Evolutionary conservation across 2,113 vertebrate species (phyloP).

Genomic region (Calypte anna): DNA sequence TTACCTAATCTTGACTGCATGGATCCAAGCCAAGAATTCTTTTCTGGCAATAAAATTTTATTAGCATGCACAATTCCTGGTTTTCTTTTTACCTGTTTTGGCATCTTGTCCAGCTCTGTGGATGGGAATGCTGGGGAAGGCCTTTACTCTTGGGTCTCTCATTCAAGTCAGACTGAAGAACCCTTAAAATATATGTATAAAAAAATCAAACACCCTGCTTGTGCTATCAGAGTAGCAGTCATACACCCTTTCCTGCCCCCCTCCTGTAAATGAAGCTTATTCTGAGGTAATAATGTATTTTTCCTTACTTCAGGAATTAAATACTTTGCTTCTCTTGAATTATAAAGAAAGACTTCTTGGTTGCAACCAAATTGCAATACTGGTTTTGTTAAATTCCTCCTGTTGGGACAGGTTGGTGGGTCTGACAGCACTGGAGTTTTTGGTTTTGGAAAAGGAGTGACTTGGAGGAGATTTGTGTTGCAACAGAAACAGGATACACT

Average conservation of each 20-base stretch:
- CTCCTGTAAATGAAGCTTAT: background rate
- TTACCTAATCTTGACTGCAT: background rate
- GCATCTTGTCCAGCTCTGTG: slow-evolving; percentile 9
- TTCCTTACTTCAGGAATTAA: background rate
- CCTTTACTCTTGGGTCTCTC: background rate
- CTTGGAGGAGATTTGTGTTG: background rate
- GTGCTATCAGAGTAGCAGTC: background rate
- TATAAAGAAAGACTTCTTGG: background rate
- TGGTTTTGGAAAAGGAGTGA: background rate
- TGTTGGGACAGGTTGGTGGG: background rate
- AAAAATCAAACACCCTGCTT: background rate
- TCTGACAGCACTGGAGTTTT: rapidly evolving
- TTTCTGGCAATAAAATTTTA: background rate
- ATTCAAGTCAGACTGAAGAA: background rate
- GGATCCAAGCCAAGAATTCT: background rate
- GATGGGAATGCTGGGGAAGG: rapidly evolving
- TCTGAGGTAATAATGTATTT: background rate
- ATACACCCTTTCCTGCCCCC: background rate
- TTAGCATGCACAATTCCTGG: background rate
- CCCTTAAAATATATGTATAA: background rate
- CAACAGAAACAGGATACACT: background rate
- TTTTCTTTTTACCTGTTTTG: slow-evolving; percentile 59
- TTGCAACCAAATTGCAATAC: background rate
- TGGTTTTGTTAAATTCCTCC: background rate
- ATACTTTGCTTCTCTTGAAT: background rate